Evolutionary conservation across 2,888 invertebrate species (phyloP).

Genomic region (Lepidocyrtinus sp.): DNA sequence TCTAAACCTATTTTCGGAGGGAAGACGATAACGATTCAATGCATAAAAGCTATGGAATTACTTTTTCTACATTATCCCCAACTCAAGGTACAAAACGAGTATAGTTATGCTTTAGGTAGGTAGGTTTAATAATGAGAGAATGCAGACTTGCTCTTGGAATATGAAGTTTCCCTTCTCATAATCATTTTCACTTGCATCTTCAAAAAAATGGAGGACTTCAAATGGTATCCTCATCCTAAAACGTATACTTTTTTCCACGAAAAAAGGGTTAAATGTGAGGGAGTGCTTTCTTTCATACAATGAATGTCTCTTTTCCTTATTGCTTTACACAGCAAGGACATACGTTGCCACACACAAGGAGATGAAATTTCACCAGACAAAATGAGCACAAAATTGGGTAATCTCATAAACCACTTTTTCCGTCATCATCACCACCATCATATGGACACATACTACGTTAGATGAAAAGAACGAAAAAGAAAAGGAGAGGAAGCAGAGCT

Average conservation of each 20-base stretch:
- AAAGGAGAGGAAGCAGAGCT: background rate
- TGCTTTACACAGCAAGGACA: background rate
- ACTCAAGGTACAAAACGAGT: background rate
- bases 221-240: background rate
- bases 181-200: constrained; percentile 6
- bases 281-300: background rate
- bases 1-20: background rate
- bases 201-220: too few relatives aligned
- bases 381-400: constrained; percentile 47
- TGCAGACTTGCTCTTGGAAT: constrained; percentile 6
- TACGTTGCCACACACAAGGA: background rate
- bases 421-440: constrained; percentile 18
- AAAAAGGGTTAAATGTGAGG: constrained; percentile 1
- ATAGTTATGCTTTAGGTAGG: background rate
- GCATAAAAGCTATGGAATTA: constrained; percentile 10
- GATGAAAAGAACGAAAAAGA: background rate
- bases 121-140: constrained; percentile 13
- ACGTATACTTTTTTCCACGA: background rate
- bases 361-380: constrained; percentile 17
- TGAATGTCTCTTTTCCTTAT: constrained; percentile 7
- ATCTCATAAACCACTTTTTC: constrained; percentile 44
- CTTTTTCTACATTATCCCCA: background rate
- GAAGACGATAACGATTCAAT: constrained; percentile 4
- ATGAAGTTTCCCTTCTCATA: constrained; percentile 4
- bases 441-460: background rate